Evolutionary conservation across 2,888 invertebrate genomes (phyloP).

Genomic region (Pheosia tremula): DNA sequence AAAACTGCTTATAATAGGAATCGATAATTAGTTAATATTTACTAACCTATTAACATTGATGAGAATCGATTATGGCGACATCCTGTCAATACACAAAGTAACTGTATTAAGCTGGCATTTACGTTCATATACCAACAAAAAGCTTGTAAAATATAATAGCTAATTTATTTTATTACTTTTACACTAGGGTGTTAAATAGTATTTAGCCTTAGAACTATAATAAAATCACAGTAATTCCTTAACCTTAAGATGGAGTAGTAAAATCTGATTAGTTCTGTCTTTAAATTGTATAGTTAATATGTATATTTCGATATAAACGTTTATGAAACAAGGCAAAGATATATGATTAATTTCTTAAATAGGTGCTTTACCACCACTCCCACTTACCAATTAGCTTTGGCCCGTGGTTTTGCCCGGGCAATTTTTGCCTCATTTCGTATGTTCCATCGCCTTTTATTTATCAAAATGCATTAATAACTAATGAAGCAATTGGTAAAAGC

Average conservation of each 20-base stretch:
- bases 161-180: constrained; percentile 10
- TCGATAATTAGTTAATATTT: neutral
- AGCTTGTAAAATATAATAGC: constrained; percentile 13
- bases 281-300: constrained; percentile 5
- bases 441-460: too few species aligned
- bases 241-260: neutral
- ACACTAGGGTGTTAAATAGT: neutral
- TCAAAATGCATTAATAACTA: too few species aligned
- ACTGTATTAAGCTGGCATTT: constrained; percentile 24
- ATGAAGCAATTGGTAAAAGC: too few species aligned
- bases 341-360: too few species aligned
- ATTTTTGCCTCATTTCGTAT: too few species aligned
- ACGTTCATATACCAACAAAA: constrained; percentile 17
- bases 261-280: neutral
- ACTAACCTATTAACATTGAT: too few species aligned
- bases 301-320: too few species aligned
- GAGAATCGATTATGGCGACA: constrained; percentile 16
- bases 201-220: neutral
- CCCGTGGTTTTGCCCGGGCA: too few species aligned
- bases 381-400: too few species aligned
- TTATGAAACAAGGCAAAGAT: too few species aligned
- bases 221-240: neutral
- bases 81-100: constrained; percentile 14
- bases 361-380: too few species aligned
- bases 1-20: neutral